These are phyloP conservation scores for Pagetopsis macropterus DNA, from an alignment of 2,797 vertebrate species.

Conservation along the genomic window DNA sequence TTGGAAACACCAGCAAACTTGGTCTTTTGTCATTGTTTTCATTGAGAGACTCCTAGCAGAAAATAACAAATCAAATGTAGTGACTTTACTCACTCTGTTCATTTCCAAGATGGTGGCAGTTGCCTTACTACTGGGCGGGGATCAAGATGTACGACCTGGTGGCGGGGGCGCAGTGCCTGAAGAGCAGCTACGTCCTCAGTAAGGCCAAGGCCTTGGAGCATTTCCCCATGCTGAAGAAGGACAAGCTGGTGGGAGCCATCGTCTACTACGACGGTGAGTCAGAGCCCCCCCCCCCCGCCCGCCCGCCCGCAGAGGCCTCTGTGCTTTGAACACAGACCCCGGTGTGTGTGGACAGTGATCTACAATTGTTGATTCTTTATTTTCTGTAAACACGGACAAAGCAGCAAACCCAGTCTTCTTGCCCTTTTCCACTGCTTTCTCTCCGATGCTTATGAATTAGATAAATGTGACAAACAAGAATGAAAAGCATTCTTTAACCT, in stretches of 20 bases:
- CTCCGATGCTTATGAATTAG: background rate
- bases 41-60: too few relatives aligned
- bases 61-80: too few relatives aligned
- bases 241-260: conserved; percentile 94
- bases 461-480: background rate
- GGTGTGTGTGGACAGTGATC: conserved; percentile 11
- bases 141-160: conserved; percentile 98
- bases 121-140: conserved; percentile 97
- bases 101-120: conserved; percentile 93
- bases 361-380: conserved; percentile 28
- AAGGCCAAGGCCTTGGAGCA: conserved; percentile 93
- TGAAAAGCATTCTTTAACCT: too few relatives aligned
- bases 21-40: too few relatives aligned
- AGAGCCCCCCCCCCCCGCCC: fast-evolving
- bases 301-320: background rate
- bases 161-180: conserved; percentile 92
- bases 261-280: conserved; percentile 97
- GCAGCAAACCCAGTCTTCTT: conserved; percentile 26
- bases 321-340: background rate
- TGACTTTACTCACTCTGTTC: background rate
- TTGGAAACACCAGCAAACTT: too few relatives aligned
- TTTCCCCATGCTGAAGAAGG: conserved; percentile 97
- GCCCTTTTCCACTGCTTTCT: conserved; percentile 8
- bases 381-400: conserved; percentile 40
- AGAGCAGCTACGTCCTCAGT: conserved; percentile 94